Percentiles rank a stretch among this genome's conserved stretches.
Evolutionary conservation across 2,888 invertebrate genomes (phyloP).

Genomic region (Leucophenga montana): DNA sequence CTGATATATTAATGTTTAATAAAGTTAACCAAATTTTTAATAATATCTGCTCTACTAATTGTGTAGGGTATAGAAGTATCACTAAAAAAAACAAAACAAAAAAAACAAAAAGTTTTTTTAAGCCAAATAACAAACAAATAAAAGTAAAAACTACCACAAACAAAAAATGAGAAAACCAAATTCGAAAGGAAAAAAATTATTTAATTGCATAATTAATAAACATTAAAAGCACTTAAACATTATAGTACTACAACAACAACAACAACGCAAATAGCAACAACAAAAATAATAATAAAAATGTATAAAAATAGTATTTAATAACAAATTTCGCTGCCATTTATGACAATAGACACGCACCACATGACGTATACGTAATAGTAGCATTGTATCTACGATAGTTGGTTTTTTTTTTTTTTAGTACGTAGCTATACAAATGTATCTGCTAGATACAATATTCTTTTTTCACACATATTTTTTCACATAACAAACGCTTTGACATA

Average conservation of each 20-base stretch:
- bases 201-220: constrained; percentile 68
- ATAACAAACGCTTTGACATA: too few species aligned
- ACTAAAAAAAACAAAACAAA: too few species aligned
- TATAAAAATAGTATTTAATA: constrained; percentile 18
- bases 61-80: background rate
- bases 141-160: constrained; percentile 19
- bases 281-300: background rate
- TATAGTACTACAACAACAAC: background rate
- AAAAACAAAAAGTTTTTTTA: too few species aligned
- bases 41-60: background rate
- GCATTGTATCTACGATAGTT: constrained; percentile 7
- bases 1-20: too few species aligned
- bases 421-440: too few species aligned
- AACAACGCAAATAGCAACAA: background rate
- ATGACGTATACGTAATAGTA: constrained; percentile 34
- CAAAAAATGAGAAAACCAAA: constrained; percentile 29
- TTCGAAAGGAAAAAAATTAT: constrained; percentile 50
- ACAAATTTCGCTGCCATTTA: constrained; percentile 21
- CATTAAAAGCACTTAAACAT: constrained; percentile 63
- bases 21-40: too few species aligned
- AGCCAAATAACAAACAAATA: constrained; percentile 2
- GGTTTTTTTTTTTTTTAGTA: constrained; percentile 16
- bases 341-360: constrained; percentile 53
- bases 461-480: background rate
- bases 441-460: background rate